Evolutionary conservation across 1,140 invertebrate genomes (phyloP), one percentile per base, ranked within the genome.

Genomic region (Procambarus virginalis): DNA sequence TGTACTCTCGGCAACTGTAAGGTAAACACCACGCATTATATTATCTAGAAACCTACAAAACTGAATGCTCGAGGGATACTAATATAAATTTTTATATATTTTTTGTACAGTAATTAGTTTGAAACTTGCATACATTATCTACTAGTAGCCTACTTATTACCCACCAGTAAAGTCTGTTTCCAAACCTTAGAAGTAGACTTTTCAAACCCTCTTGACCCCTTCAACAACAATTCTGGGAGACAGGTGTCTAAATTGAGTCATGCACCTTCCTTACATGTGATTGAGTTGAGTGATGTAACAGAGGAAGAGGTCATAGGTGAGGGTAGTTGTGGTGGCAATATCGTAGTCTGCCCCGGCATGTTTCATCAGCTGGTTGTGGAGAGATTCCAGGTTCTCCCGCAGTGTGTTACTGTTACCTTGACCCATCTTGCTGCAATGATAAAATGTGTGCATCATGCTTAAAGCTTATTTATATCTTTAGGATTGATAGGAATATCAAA

Each of bases 301-400:
- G 17, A 92, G 78, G 77, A 92, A 92, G 64, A 91, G 91, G 60
- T 90, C 85, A 49, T 92, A 92, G 68, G 91, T 89, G 45, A 92
- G 88, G 14, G 91, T 92, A 48, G 91, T 92, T 64, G 91, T 87
- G 49, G 91, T 92, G 17, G 89, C 91, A 34, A 92, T 92, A 82
- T 92, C 91, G 49, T 92, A 92, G 81, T 92, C 91, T 49, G 91
- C 91, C 3, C 91, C 91, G 4, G 91, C 91, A 58, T 92, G 91
- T 79, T 81, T 90, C 91, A 92, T 92, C 46, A 92, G 83, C 82
- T 92, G 91, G 48, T 89, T 91, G 83, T 92, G 91, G 45, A 92
- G 85, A 12, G 89, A 86, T 55, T 90, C 86, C 81, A 92, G 86
- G 82, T 92, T 90, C 73, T 91, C 89, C 70, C 86, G 78, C 14